Base-by-base conservation (phyloP, 2,113 vertebrate genomes). In the Syrmaticus mikado region DNA sequence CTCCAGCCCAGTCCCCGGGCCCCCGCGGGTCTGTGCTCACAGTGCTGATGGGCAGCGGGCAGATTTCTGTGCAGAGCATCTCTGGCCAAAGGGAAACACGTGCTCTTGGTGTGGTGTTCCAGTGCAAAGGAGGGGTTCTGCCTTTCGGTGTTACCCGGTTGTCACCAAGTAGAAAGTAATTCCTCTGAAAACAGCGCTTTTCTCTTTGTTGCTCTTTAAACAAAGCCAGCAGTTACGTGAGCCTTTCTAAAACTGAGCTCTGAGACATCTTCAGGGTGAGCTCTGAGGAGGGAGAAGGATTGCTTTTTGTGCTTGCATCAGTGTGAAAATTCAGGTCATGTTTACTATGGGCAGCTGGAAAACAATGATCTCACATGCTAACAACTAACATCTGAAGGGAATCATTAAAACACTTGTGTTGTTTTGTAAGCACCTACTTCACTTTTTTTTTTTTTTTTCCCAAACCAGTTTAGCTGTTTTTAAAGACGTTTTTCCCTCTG, bases 301-400 rank as follows among this genome's bases (percentile, higher is more conserved):
- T 85, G 85, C 79, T 83, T 66, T 84, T 55, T 2, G 74, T 66
- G 76, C 65, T 95, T 92, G 90, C 90, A 86, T 75, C 68, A 19
- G 57, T 64, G 32, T 58, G 65, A 74, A 79, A 94, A 93, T 95
- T 89, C 95, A 87, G 93, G 91, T 95, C 95, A 81, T 97, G 95
- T 95, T 95, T 95, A 96, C 95, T 97, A 94, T 45, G 40, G 68
- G 91, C 95, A 92, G 94, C 92, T 94, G 96, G 93, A 94, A 96
- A 93, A 95, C 17, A 9, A 92, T 94, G 95, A 96, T 94, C 94
- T 97, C 93, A 90, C 93, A 94, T 53, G 88, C 91, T 95, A 96
- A 97, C 94, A 92, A 96, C 91, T 91, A 94, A 94, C 95, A 95
- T 97, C 94, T 95, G 93, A 96, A 66, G 34, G 93, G 89, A 96